phyloP scores from a whole-genome alignment of 2,797 vertebrate genomes.

The Benthosema pterotum region DNA sequence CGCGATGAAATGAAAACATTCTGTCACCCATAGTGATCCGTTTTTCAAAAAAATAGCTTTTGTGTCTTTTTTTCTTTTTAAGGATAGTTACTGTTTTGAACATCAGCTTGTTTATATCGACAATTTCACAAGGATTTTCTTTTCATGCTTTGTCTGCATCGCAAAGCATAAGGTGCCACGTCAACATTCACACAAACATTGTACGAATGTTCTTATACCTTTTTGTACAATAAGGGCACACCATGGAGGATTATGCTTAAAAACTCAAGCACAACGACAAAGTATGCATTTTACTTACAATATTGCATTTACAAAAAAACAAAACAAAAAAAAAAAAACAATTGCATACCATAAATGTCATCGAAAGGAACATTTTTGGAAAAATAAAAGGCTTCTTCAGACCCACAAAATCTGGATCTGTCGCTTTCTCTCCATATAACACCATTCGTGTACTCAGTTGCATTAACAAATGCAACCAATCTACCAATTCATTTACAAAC shows the following conservation, averaged over 20 bases:
- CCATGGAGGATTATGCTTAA: constrained; percentile 53
- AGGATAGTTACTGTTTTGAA: constrained; percentile 10
- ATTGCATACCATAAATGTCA: constrained; percentile 67
- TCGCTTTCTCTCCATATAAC: constrained; percentile 13
- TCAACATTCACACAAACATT: constrained; percentile 63
- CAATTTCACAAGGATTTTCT: constrained; percentile 56
- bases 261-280: constrained; percentile 63
- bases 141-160: constrained; percentile 73
- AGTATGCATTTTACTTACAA: constrained; percentile 65
- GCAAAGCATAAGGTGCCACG: constrained; percentile 64
- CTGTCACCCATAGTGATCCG: constrained; percentile 49
- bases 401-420: constrained; percentile 48
- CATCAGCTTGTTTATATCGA: constrained; percentile 45
- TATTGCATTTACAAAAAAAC: constrained; percentile 72
- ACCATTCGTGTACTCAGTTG: constrained; percentile 32
- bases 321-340: too few relatives aligned
- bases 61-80: constrained; percentile 25
- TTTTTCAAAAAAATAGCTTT: constrained; percentile 44
- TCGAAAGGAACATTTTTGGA: constrained; percentile 55
- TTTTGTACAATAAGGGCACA: constrained; percentile 69
- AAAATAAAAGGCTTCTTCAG: constrained; percentile 57
- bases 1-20: constrained; percentile 41
- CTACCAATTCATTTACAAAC: background rate
- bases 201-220: constrained; percentile 62
- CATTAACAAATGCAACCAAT: constrained; percentile 22